These are phyloP conservation scores for Trypoxylus dichotomus DNA, from an alignment of 1,140 invertebrate genomes.

Conservation along the genomic window DNA sequence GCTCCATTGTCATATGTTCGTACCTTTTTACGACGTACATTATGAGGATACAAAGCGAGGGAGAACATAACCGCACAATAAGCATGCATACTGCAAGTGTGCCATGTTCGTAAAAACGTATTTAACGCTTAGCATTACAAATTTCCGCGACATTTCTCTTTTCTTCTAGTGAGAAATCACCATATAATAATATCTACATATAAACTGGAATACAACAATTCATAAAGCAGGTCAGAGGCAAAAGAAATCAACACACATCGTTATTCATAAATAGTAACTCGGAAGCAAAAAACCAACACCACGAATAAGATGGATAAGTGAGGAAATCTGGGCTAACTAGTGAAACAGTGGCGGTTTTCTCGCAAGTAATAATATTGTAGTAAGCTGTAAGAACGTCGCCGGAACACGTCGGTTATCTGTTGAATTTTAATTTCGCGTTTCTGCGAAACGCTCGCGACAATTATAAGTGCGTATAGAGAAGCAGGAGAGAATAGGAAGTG, in stretches of 20 bases:
- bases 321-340: conserved; percentile 21
- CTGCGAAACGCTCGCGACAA: background rate
- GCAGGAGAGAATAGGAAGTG: background rate
- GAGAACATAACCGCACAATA: background rate
- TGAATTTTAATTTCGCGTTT: background rate
- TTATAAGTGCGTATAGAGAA: background rate
- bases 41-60: background rate
- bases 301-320: background rate
- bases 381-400: background rate
- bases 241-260: conserved; percentile 18
- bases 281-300: background rate
- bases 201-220: background rate
- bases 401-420: background rate
- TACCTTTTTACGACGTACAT: background rate
- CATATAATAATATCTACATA: background rate
- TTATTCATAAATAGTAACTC: conserved; percentile 8
- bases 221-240: conserved; percentile 13
- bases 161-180: conserved; percentile 16
- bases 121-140: background rate
- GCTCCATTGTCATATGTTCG: background rate
- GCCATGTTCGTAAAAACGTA: background rate
- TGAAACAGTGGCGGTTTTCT: conserved; percentile 19
- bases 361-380: background rate
- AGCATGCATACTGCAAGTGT: background rate
- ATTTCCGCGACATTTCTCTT: conserved; percentile 7